These are phyloP conservation scores for Spermophilus dauricus DNA, from an alignment of 2,113 vertebrate genomes.

Conservation along the genomic window DNA sequence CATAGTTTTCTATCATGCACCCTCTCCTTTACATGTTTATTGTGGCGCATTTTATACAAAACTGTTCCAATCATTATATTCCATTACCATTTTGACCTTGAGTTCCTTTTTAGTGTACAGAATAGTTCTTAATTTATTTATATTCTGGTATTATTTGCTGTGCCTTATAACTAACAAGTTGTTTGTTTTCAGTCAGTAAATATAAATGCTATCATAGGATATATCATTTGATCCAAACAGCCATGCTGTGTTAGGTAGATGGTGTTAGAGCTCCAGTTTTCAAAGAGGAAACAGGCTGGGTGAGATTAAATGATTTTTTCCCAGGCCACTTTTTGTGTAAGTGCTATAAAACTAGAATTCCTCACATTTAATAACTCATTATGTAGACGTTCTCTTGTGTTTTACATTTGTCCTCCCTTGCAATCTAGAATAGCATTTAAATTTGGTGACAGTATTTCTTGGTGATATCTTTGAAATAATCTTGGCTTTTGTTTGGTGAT, in stretches of 20 bases:
- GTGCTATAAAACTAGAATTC: neutral
- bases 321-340: neutral
- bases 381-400: neutral
- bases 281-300: neutral
- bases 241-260: neutral
- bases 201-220: neutral
- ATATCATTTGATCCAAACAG: neutral
- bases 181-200: neutral
- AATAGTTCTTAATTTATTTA: neutral
- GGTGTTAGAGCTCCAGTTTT: neutral
- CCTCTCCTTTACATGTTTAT: neutral
- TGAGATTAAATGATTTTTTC: neutral
- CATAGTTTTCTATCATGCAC: neutral
- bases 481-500: conserved; percentile 47
- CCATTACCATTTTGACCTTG: neutral
- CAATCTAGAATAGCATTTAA: conserved; percentile 29
- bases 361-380: neutral
- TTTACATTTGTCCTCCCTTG: conserved; percentile 32
- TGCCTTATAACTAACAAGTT: neutral
- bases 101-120: neutral
- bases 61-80: neutral
- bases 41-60: neutral
- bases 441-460: conserved; percentile 44
- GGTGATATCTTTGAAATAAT: conserved; percentile 8
- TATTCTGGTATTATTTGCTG: neutral